phyloP scores from a whole-genome alignment of 1,140 invertebrate species.

The Heliconius himera region DNA sequence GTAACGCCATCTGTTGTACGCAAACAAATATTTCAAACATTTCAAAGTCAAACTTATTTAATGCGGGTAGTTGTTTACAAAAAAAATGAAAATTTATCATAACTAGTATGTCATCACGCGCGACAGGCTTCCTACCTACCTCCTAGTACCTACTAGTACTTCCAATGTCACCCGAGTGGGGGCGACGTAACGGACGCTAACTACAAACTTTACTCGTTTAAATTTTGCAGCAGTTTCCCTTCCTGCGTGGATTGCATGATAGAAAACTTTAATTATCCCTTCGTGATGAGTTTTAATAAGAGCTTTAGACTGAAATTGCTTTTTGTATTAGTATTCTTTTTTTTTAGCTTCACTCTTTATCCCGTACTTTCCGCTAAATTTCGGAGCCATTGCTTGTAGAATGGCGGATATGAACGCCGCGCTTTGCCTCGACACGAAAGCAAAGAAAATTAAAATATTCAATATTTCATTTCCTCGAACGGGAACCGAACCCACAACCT shows the following conservation, averaged over 20 bases:
- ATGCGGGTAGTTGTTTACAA: background rate
- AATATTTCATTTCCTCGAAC: too few relatives aligned
- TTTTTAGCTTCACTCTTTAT: too few relatives aligned
- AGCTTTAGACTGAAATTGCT: constrained; percentile 22
- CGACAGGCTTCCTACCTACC: constrained; percentile 50
- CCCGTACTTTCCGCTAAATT: too few relatives aligned
- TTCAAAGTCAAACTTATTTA: background rate
- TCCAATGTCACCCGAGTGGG: constrained; percentile 54
- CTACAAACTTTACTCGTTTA: constrained; percentile 76
- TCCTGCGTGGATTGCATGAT: constrained; percentile 64
- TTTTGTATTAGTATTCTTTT: background rate
- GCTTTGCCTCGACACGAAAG: too few relatives aligned
- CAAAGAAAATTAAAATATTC: too few relatives aligned
- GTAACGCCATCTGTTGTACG: constrained; percentile 1
- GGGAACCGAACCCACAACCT: too few relatives aligned
- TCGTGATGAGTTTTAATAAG: constrained; percentile 57
- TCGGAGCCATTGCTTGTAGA: too few relatives aligned
- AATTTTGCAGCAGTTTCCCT: constrained; percentile 71
- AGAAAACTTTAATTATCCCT: constrained; percentile 62
- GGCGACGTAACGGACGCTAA: constrained; percentile 50
- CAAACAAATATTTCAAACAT: background rate
- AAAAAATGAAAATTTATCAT: background rate
- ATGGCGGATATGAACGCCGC: too few relatives aligned
- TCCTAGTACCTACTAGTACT: constrained; percentile 30
- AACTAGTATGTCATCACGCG: constrained; percentile 37